Evolutionary conservation across 2,113 vertebrate species (phyloP).

Genomic region (Ictalurus furcatus): DNA sequence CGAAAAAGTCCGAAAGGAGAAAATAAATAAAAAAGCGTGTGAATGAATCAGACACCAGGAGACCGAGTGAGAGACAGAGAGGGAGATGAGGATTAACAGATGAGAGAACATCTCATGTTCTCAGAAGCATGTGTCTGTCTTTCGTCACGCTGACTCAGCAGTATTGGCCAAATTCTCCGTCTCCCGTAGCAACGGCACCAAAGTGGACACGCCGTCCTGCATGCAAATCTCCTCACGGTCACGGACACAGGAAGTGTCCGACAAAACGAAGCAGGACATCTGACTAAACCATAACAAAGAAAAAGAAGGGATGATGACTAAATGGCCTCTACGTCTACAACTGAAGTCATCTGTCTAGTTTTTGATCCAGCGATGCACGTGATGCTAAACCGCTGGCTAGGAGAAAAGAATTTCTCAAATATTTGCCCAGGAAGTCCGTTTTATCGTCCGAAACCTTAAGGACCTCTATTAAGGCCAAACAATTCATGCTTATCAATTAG

Average conservation of each 20-base stretch:
- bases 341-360: not conserved
- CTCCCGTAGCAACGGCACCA: constrained; percentile 1
- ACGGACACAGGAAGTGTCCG: constrained; percentile 35
- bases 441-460: not conserved
- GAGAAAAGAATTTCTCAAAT: not conserved
- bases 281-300: not conserved
- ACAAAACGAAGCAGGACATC: not conserved
- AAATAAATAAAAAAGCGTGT: not conserved
- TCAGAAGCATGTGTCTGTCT: constrained; percentile 9
- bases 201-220: not conserved
- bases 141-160: constrained; percentile 35
- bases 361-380: not conserved
- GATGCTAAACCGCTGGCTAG: not conserved
- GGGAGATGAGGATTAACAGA: constrained; percentile 9
- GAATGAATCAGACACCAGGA: not conserved
- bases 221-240: not conserved
- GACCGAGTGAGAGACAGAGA: not conserved
- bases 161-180: constrained; percentile 7
- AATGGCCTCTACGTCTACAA: too few relatives aligned
- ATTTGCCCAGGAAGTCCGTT: not conserved
- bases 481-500: not conserved
- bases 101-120: not conserved
- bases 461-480: not conserved
- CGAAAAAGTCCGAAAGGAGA: constrained; percentile 28
- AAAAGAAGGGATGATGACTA: not conserved